Conservation (phyloP, 2,797 vertebrate genomes). For the Pseudopleuronectes americanus region DNA sequence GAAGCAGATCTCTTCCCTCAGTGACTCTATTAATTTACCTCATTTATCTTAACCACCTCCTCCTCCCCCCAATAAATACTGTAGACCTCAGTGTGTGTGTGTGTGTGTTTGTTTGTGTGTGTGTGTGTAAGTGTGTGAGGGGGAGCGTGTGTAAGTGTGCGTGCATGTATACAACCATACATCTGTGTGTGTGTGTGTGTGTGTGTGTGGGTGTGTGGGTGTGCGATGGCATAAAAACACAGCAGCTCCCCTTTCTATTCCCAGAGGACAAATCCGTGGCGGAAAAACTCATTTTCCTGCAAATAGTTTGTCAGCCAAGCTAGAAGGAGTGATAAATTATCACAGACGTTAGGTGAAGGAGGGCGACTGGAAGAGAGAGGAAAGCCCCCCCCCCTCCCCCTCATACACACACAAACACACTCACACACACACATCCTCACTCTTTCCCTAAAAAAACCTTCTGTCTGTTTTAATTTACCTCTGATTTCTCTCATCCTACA, state of each 20-base stretch:
- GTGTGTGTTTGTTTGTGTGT: slow-evolving; percentile 31
- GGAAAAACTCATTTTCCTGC: slow-evolving; percentile 97
- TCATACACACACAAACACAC: slow-evolving; percentile 5
- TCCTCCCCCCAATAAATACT: slow-evolving; percentile 85
- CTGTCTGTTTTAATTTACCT: slow-evolving; percentile 49
- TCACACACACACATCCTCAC: slow-evolving; percentile 21
- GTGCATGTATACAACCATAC: slow-evolving; percentile 31
- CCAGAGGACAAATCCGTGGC: slow-evolving; percentile 93
- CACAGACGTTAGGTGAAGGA: slow-evolving; percentile 85
- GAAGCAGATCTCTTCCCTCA: slow-evolving; percentile 90
- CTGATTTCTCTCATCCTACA: slow-evolving; percentile 43
- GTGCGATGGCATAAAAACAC: slow-evolving; percentile 83
- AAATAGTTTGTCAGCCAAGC: slow-evolving; percentile 97
- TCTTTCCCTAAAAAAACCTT: slow-evolving; percentile 31
- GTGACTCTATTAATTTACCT: slow-evolving; percentile 96
- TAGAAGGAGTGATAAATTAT: slow-evolving; percentile 96
- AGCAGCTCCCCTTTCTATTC: slow-evolving; percentile 89
- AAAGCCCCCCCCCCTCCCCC: slow-evolving; percentile 54
- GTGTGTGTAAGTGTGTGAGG: slow-evolving; percentile 29
- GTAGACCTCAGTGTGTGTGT: slow-evolving; percentile 80
- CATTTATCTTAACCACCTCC: slow-evolving; percentile 91
- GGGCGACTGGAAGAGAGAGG: slow-evolving; percentile 76
- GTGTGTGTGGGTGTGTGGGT: slow-evolving; percentile 12
- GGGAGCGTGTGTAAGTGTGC: slow-evolving; percentile 31
- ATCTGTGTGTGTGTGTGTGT: slow-evolving; percentile 45